Percentiles rank a stretch among this genome's conserved stretches.
These are phyloP conservation scores for Elachura formosa DNA, from an alignment of 2,113 vertebrate genomes.

Conservation along the genomic window DNA sequence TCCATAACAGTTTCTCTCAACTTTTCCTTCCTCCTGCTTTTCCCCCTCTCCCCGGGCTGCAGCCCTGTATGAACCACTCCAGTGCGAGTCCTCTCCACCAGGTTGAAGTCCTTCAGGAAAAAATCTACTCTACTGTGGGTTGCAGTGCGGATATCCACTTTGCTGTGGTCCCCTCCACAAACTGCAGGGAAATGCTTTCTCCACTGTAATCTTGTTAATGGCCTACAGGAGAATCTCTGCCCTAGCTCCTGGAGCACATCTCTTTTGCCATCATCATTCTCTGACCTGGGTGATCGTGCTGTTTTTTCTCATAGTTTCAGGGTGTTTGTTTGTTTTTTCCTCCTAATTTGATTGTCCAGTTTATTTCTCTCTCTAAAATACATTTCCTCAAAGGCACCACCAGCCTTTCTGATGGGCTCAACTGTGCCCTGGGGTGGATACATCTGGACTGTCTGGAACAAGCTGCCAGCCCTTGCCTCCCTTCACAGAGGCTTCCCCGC, in stretches of 20 bases:
- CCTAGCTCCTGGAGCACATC: neutral
- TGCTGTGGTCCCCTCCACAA: neutral
- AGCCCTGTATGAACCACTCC: neutral
- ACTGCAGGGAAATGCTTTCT: neutral
- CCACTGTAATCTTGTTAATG: neutral
- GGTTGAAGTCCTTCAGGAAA: neutral
- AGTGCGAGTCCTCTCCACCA: neutral
- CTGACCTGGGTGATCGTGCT: neutral
- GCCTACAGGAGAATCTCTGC: neutral
- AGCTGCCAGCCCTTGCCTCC: neutral
- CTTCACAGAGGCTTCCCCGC: neutral
- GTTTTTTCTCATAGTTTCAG: neutral
- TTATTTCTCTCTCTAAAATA: neutral
- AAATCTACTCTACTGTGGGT: accelerated
- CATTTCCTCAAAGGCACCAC: neutral
- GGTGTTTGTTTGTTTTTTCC: neutral
- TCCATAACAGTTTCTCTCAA: neutral
- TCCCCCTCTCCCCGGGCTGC: neutral
- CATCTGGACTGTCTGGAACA: neutral
- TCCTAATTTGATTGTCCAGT: neutral
- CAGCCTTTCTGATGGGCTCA: neutral
- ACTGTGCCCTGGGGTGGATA: neutral
- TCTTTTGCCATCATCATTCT: neutral
- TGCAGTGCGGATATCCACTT: too few relatives aligned
- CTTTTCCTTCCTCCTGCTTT: neutral